Conservation (phyloP, 2,113 vertebrate genomes). For the Pterocles orientalis region DNA sequence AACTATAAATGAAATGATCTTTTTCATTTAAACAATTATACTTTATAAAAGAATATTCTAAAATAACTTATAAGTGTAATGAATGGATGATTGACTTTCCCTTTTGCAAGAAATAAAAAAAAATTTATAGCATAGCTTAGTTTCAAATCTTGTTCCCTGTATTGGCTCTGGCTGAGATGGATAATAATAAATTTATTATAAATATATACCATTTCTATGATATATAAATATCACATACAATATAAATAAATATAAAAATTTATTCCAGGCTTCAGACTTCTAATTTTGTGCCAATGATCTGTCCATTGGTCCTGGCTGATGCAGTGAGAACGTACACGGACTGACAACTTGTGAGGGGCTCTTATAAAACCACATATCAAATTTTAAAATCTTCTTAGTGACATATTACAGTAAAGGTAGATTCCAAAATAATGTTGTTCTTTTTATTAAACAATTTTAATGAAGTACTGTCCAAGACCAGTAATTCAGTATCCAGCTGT, state of each 20-base stretch:
- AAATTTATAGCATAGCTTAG: neutral
- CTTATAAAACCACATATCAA: neutral
- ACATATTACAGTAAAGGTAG: neutral
- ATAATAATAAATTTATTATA: no score
- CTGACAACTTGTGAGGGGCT: neutral
- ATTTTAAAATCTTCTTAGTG: neutral
- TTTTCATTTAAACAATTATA: neutral
- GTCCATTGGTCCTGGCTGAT: rapidly evolving
- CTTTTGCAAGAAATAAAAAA: neutral
- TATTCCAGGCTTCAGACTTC: neutral
- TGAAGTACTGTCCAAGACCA: neutral
- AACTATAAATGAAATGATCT: neutral
- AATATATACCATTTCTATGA: neutral
- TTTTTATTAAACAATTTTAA: neutral
- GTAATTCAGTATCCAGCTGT: neutral
- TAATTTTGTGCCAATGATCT: neutral
- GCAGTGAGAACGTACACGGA: neutral
- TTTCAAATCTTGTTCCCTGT: neutral
- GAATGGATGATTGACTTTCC: neutral
- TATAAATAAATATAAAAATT: neutral
- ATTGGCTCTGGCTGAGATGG: no score
- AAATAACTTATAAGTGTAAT: neutral
- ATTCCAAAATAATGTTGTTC: neutral
- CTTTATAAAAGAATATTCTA: neutral
- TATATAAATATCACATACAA: neutral